Percentiles rank a stretch among this genome's conserved stretches.
Conservation (phyloP, 2,797 vertebrate genomes). For the Lithobates sylvaticus region DNA sequence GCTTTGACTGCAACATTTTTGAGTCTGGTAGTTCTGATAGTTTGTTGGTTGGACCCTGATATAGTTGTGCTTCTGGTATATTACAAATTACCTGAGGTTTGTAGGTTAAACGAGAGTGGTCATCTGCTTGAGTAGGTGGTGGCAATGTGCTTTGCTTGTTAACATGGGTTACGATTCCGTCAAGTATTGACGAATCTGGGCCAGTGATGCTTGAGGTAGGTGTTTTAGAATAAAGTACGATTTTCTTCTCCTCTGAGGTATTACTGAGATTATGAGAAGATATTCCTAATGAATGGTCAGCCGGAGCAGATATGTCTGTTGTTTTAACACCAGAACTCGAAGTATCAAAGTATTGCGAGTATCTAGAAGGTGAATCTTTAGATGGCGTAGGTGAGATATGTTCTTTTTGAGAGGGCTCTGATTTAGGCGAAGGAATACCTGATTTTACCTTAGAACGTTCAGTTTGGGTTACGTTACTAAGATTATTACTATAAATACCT, state of each 20-base stretch:
- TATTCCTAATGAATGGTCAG: constrained; percentile 71
- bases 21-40: constrained; percentile 65
- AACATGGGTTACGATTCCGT: constrained; percentile 56
- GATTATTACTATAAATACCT: constrained; percentile 71
- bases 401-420: constrained; percentile 67
- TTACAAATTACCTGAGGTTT: constrained; percentile 69
- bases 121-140: constrained; percentile 68
- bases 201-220: constrained; percentile 77
- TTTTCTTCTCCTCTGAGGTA: constrained; percentile 84
- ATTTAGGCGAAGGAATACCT: constrained; percentile 66
- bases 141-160: constrained; percentile 73
- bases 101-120: constrained; percentile 73
- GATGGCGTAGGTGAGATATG: constrained; percentile 63
- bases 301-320: constrained; percentile 63
- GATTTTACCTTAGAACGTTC: constrained; percentile 74
- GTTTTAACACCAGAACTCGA: constrained; percentile 59
- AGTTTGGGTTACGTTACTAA: constrained; percentile 69
- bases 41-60: constrained; percentile 71
- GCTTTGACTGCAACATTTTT: constrained; percentile 62
- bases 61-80: constrained; percentile 77
- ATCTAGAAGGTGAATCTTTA: constrained; percentile 77
- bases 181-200: constrained; percentile 61
- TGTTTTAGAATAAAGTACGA: constrained; percentile 77
- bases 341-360: constrained; percentile 77
- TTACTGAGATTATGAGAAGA: constrained; percentile 74